Evolutionary conservation across 2,888 invertebrate species (phyloP), one percentile per base, ranked within the genome.

Genomic region (Dasysyrphus albostriatus): DNA sequence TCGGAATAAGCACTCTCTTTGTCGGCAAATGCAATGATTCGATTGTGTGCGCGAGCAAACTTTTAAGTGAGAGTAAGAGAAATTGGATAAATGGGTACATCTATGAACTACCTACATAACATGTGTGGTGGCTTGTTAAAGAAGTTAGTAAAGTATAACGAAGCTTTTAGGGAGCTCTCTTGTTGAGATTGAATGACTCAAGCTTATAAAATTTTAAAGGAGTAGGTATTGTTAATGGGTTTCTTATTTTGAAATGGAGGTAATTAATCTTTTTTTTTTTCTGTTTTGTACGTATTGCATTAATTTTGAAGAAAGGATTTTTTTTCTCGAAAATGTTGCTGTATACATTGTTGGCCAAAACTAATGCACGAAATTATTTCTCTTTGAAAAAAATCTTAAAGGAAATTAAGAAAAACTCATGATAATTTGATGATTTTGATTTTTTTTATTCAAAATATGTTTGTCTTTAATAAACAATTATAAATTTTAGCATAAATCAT

Each of bases 211-310:
- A 59, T 75, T 65, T 84, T 82, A 61, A 74, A 82, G 63, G 81
- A 74, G 74, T 77, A 77, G 24, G 24, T 24, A 24, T 74, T 81
- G 69, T 85, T 85, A 85, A 81, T 81, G 85, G 81, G 74, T 63
- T 85, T 70, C 65, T 85, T 69, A 70, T 77, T 47, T 77, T 72
- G 49, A 8, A 61, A 70, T 59, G 5, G 34, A 63, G 56, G 56
- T 54, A 54, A 54, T 54, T 54, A 32, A 24, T 24, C 24, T 24
- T 4, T 0, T 32, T 14, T 12, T 51, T 7, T 51, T 24, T 24
- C 3, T 6, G 5, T 51, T 24, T 24, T 5, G 24, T n/a, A n/a
- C n/a, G n/a, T n/a, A n/a, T 3, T 16, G 3, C 8, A 8, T 16
- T 47, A 47, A 9, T 9, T 37, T 7, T 32, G 7, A 3, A 32